Evolutionary conservation across 30 jellyfish, hydroid and myxozoan genomes (phyloP).

Genomic region (Sanderia malayensis): DNA sequence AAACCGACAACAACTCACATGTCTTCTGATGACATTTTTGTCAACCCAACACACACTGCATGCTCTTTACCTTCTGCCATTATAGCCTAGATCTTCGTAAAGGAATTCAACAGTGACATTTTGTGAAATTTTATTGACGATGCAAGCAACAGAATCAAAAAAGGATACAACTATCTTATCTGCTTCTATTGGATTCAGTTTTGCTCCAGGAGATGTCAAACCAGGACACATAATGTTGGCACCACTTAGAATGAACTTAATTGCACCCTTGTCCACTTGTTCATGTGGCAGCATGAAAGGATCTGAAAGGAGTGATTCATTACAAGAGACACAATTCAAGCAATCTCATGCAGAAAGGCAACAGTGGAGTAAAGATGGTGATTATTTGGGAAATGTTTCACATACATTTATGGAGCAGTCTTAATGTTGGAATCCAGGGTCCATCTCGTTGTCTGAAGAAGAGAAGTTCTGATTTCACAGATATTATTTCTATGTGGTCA

Average conservation of each 20-base stretch:
- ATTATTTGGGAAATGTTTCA: background rate
- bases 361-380: background rate
- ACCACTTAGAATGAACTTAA: conserved; percentile 84
- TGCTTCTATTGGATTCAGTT: conserved; percentile 74
- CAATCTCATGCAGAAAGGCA: background rate
- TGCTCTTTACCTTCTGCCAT: conserved; percentile 94
- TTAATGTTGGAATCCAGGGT: conserved; percentile 92
- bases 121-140: too few relatives aligned
- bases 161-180: conserved; percentile 84
- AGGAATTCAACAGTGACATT: conserved; percentile 1
- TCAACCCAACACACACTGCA: conserved; percentile 83
- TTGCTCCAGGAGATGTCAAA: conserved; percentile 96
- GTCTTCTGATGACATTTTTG: conserved; percentile 87
- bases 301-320: conserved; percentile 38
- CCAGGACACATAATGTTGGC: conserved; percentile 99
- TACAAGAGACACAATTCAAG: background rate
- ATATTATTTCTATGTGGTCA: conserved; percentile 82
- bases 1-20: conserved; percentile 80
- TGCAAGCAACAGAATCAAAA: background rate
- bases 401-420: conserved; percentile 92
- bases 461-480: conserved; percentile 77
- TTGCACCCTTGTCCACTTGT: conserved; percentile 95
- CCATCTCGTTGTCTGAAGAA: conserved; percentile 96
- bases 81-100: conserved; percentile 60
- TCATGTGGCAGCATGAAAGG: conserved; percentile 82